These are phyloP conservation scores for Chaenodraco wilsoni DNA, from an alignment of 2,797 vertebrate genomes.

Conservation along the genomic window DNA sequence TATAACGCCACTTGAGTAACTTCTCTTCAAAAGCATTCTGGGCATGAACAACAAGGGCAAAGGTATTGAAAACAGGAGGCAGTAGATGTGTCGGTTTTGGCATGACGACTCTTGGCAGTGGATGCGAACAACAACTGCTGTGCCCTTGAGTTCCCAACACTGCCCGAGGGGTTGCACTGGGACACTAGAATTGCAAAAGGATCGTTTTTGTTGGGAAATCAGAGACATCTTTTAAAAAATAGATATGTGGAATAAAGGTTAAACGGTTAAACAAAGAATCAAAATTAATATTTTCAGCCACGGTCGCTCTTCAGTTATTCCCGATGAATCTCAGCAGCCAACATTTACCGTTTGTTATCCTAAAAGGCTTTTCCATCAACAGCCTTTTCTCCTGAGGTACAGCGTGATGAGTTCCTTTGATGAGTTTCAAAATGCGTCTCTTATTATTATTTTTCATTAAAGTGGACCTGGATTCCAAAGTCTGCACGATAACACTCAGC, in stretches of 20 bases:
- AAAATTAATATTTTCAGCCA: constrained; percentile 5
- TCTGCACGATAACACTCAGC: constrained; percentile 36
- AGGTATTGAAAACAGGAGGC: constrained; percentile 9
- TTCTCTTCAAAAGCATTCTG: constrained; percentile 13
- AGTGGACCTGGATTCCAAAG: constrained; percentile 48
- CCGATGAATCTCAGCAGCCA: constrained; percentile 15
- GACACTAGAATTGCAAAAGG: constrained; percentile 1
- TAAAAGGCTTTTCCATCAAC: constrained; percentile 51
- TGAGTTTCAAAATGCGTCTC: constrained; percentile 50
- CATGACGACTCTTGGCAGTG: constrained; percentile 27
- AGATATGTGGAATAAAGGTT: constrained; percentile 19
- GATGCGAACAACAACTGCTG: constrained; percentile 13
- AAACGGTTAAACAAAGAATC: neutral
- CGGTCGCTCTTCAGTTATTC: constrained; percentile 7
- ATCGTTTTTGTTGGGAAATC: neutral
- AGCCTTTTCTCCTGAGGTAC: constrained; percentile 10
- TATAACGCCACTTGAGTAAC: constrained; percentile 7
- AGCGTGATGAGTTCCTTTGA: constrained; percentile 43
- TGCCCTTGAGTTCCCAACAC: constrained; percentile 36
- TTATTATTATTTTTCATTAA: neutral
- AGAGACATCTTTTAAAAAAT: neutral
- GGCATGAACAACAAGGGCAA: constrained; percentile 12
- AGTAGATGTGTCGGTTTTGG: constrained; percentile 22
- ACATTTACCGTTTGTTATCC: constrained; percentile 45
- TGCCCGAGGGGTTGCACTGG: neutral